Conservation (phyloP, 2,113 vertebrate species). For the Alligator sinensis region DNA sequence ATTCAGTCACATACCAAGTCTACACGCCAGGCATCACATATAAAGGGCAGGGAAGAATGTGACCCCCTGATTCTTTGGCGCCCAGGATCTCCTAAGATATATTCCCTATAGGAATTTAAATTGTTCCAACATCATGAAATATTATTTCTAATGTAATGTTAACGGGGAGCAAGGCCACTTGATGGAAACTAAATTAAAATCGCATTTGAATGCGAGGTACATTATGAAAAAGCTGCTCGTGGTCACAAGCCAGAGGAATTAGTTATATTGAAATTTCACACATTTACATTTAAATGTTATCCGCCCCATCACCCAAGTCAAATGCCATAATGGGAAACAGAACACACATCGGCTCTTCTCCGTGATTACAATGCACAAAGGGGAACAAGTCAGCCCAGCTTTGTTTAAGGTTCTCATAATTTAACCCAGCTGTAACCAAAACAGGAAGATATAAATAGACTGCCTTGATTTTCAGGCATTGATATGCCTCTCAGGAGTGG, state of each 20-base stretch:
- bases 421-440: background rate
- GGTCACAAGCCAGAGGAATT: background rate
- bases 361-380: background rate
- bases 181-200: background rate
- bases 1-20: background rate
- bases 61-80: background rate
- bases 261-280: accelerated
- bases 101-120: background rate
- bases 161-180: background rate
- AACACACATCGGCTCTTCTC: background rate
- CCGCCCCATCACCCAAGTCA: background rate
- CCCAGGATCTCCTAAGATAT: background rate
- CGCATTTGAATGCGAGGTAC: background rate
- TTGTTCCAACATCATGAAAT: background rate
- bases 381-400: background rate
- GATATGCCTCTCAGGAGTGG: background rate
- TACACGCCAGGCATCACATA: background rate
- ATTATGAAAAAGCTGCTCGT: background rate
- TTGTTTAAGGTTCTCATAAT: background rate
- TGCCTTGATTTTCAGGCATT: background rate
- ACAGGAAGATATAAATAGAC: background rate
- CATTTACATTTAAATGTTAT: background rate
- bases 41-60: background rate
- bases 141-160: background rate
- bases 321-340: background rate